Evolutionary conservation across 2,797 vertebrate genomes (phyloP).

Genomic region (Danio albolineatus): DNA sequence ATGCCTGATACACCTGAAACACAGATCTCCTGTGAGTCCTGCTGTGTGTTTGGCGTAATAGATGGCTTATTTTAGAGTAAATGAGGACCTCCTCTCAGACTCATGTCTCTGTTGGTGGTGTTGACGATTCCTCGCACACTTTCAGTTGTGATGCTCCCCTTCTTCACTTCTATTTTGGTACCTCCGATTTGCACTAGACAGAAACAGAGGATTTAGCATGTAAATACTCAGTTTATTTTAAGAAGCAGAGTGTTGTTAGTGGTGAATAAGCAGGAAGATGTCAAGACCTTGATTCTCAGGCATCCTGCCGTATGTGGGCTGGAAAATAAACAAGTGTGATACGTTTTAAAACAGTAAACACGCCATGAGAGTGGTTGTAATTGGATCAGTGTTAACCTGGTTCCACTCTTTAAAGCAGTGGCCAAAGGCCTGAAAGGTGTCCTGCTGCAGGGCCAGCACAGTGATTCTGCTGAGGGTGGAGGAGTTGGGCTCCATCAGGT

Average conservation of each 20-base stretch:
- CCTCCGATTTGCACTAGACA: constrained; percentile 60
- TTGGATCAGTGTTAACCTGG: constrained; percentile 46
- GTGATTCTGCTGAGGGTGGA: constrained; percentile 57
- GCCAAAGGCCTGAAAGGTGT: constrained; percentile 47
- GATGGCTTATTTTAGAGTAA: background rate
- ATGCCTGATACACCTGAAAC: constrained; percentile 68
- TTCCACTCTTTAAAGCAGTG: constrained; percentile 50
- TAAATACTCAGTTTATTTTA: background rate
- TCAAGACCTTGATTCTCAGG: constrained; percentile 61
- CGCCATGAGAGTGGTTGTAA: background rate
- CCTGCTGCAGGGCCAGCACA: constrained; percentile 64
- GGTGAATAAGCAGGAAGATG: background rate
- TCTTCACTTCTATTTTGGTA: constrained; percentile 64
- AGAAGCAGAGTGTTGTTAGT: background rate
- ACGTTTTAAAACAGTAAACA: background rate
- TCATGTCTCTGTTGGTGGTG: constrained; percentile 65
- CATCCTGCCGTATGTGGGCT: constrained; percentile 21
- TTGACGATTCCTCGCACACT: constrained; percentile 68
- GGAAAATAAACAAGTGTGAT: constrained; percentile 7
- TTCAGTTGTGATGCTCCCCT: constrained; percentile 66
- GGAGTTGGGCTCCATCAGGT: constrained; percentile 48
- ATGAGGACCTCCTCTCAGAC: constrained; percentile 58
- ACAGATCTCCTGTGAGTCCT: background rate
- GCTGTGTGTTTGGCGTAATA: background rate
- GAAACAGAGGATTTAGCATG: background rate